Conservation (phyloP, 23 tunicate species). For the Halocynthia roretzi region DNA sequence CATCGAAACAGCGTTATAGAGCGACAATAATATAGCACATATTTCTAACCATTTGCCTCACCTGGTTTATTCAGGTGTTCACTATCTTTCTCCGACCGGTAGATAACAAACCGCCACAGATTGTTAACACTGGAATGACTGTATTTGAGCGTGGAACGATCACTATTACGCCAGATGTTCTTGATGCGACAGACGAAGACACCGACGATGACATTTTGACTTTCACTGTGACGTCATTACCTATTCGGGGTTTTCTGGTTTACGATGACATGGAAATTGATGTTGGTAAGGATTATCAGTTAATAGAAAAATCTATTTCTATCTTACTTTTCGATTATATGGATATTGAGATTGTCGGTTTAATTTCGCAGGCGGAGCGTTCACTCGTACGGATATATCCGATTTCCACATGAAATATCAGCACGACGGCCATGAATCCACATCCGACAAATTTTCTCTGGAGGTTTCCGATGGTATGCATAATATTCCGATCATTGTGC, state of each 20-base stretch:
- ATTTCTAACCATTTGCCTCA: too few species aligned
- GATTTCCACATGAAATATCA: slow-evolving; percentile 56
- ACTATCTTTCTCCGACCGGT: slow-evolving; percentile 82
- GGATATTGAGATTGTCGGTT: background rate
- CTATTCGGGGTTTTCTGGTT: slow-evolving; percentile 52
- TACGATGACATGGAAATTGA: slow-evolving; percentile 26
- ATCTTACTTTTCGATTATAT: background rate
- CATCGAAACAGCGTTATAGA: too few species aligned
- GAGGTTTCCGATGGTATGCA: slow-evolving; percentile 97
- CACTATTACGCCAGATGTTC: slow-evolving; percentile 60
- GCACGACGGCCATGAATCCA: slow-evolving; percentile 64
- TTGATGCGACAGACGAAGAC: slow-evolving; percentile 90
- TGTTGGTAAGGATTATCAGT: background rate
- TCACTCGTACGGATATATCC: slow-evolving; percentile 70
- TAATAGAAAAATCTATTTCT: background rate
- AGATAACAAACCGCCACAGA: slow-evolving; percentile 89
- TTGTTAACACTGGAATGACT: slow-evolving; percentile 81
- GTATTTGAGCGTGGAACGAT: slow-evolving; percentile 61
- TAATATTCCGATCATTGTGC: slow-evolving; percentile 75
- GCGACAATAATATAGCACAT: too few species aligned
- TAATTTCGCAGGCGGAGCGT: slow-evolving; percentile 57
- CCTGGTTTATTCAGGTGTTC: slow-evolving; percentile 32
- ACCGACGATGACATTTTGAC: slow-evolving; percentile 66
- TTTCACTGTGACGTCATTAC: slow-evolving; percentile 45
- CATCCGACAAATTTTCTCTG: slow-evolving; percentile 47